phyloP scores from a whole-genome alignment of 2,888 invertebrate species.

The Xylota segnis region DNA sequence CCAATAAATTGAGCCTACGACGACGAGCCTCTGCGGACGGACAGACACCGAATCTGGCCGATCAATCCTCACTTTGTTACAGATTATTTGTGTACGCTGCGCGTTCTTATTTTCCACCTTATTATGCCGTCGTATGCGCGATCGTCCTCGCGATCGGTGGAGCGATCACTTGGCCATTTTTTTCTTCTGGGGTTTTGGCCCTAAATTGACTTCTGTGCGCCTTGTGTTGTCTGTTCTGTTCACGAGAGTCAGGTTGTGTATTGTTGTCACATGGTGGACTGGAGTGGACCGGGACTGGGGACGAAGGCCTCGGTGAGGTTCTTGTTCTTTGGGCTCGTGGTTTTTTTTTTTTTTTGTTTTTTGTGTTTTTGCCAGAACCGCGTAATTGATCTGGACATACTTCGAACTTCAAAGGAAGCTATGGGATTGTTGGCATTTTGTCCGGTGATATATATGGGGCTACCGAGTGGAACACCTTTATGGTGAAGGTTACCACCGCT shows the following conservation, averaged over 20 bases:
- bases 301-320: conserved; percentile 3
- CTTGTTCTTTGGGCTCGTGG: conserved; percentile 50
- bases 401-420: conserved; percentile 75
- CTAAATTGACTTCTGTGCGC: conserved; percentile 76
- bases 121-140: conserved; percentile 69
- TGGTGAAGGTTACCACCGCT: conserved; percentile 64
- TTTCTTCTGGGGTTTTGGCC: conserved; percentile 47
- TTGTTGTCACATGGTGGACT: conserved; percentile 48
- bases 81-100: conserved; percentile 73
- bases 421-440: conserved; percentile 76
- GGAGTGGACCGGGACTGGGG: neutral
- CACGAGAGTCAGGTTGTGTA: conserved; percentile 41
- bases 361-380: conserved; percentile 62
- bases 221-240: conserved; percentile 59
- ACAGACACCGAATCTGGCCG: conserved; percentile 63
- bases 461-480: conserved; percentile 73
- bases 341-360: conserved; percentile 21
- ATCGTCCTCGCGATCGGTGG: conserved; percentile 69
- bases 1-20: conserved; percentile 68
- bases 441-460: conserved; percentile 77
- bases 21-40: conserved; percentile 20
- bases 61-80: conserved; percentile 77
- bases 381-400: conserved; percentile 77
- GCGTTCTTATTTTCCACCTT: conserved; percentile 76
- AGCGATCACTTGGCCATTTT: conserved; percentile 46